Base-by-base conservation (phyloP, 37 sponge, comb jelly and placozoan genomes). In the Theonella swinhoei region DNA sequence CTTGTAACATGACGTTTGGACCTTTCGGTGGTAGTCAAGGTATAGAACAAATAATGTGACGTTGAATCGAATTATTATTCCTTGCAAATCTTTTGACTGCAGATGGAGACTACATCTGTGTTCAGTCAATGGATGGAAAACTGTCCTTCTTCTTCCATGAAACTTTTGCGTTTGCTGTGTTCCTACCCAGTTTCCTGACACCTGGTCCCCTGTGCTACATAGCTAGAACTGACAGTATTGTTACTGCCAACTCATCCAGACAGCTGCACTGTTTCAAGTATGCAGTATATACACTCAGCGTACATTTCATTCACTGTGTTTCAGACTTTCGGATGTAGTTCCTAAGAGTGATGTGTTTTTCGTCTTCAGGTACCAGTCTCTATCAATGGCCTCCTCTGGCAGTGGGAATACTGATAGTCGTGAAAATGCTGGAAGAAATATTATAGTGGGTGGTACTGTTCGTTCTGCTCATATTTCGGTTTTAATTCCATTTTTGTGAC, bases 111-210 rank as follows among this genome's bases (percentile, higher is more conserved):
- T 65, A 81, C 39, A 77, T 97, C 7, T 95, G 94, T 87, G 95
- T 97, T 1, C 95, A 95, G 84, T 97, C 98, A 1, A 95, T 97
- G 95, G 98, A 97, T 79, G 98, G 98, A 0, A 86, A 92, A 91
- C 80, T 97, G 2, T 90, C 90, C 0, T 80, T 97, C 81, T 92
- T 84, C 81, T 75, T 78, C 28, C 90, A 92, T 25, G 85, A 82
- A 7, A 77, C 80, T 1, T 39, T 62, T 17, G 77, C 85, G 17
- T 92, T 97, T 43, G 30, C 91, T 39, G 84, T 93, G 36, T 94
- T 91, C 75, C 62, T 97, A 11, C 95, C 98, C 24, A 87, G 87
- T 33, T 91, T 97, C 76, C 91, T 97, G 20, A 64, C 94, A 0
- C 98, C 98, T 38, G 98, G 98, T 39, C 98, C 98, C 0, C 72